Base-by-base conservation (phyloP, 2,113 vertebrate species). In the Mionectes macconnelli region DNA sequence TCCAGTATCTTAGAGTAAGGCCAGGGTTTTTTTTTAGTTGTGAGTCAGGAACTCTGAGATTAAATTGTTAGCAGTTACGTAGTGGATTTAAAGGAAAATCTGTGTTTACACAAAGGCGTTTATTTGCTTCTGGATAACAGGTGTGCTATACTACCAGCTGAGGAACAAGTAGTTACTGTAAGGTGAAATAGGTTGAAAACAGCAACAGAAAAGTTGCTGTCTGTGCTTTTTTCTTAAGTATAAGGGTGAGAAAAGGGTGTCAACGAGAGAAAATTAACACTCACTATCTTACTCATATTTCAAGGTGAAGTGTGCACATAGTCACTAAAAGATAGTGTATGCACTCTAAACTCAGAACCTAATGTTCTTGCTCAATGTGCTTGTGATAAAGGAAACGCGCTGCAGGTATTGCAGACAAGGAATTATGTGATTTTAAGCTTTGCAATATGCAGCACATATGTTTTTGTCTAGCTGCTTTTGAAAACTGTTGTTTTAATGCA, bases 221-320 rank as follows among this genome's bases (percentile, higher is more conserved):
- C 35, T 30, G 8, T 89, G 28, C 28, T 80, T 72, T 14, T 5
- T 1, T 3, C 8, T 68, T 47, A 45, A 63, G 7, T 55, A 16
- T 31, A 86, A 49, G 23, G 8, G 3, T 7, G 8, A 12, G 8
- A 4, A 25, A 37, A 23, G 16, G 1, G 8, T 42, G 18, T 1
- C 57, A 19, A 10, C 30, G 14, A 37, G 15, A 47, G 12, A 31
- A 73, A 60, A 21, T 47, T 28, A 39, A 11, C 35, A n/a, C 12
- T 47, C 14, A 47, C 37, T 55, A 17, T 31, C 9, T 55, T 45
- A 7, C 8, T 55, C 39, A 22, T 31, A 31, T 67, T 91, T 91
- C 72, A 75, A 72, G 31, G 16, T 63, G 27, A 75, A 49, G 14
- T 53, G 52, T 77, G 40, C 25, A 9, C 0, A 0, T 35, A 56